Base-by-base conservation (phyloP, 37 sponge, comb jelly and placozoan species). In the Bolinopsis microptera region DNA sequence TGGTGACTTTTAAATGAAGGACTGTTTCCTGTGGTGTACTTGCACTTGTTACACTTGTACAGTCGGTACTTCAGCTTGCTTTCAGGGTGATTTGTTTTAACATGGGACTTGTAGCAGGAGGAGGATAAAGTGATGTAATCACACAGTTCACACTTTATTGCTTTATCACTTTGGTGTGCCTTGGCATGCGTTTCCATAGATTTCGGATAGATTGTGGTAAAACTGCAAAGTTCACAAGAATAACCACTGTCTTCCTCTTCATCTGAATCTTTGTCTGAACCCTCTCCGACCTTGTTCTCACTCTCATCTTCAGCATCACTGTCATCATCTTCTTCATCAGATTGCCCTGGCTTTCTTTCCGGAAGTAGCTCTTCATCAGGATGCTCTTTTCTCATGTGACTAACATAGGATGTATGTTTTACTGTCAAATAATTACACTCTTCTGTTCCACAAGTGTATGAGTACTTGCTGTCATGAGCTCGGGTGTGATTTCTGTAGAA, bases 301-400 rank as follows among this genome's bases (percentile, higher is more conserved):
- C 18, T 72, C 3, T 24, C 26, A 32, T 77, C 80, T 35, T 77
- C 80, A 77, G 1, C 35, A 77, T 27, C 27, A 23, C 18, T n/a
- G 33, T 77, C 80, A 31, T 77, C 80, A 77, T 33, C 21, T 77
- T 77, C 80, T 22, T 77, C 36, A 77, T 77, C 80, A 5, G 80
- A 77, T 34, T 77, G 80, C 13, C 80, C 80, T 35, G 35, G 80
- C 32, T 77, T 77, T 9, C 13, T 32, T 32, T 77, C 21, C 18
- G 80, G 80, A 34, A 77, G 21, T 22, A 77, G 21, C 21, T 77
- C 80, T 32, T 77, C 80, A 35, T 77, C 33, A 9, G 80, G 80
- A 77, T 77, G 80, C 13, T 77, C 80, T 77, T 32, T 77, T 35
- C 35, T 77, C 80, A 77, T 77, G 37, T 77, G 80, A 77, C 80